Conservation (phyloP, 1,140 invertebrate genomes). For the Augochlora pura region DNA sequence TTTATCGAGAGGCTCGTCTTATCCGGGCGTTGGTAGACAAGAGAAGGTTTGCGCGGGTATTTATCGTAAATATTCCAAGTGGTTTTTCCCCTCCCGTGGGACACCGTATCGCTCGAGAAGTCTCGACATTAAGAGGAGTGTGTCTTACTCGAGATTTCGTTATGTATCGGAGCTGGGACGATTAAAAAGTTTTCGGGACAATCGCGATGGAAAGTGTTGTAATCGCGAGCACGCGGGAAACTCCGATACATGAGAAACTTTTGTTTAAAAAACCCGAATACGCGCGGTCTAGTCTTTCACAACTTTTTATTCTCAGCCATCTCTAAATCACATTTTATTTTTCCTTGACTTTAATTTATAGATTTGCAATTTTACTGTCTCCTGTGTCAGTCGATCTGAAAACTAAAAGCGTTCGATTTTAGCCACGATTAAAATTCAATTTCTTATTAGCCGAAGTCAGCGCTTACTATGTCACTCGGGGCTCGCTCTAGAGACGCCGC, state of each 20-base stretch:
- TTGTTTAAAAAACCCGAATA: no score
- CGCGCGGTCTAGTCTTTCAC: no score
- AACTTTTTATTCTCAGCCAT: no score
- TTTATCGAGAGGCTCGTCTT: constrained; percentile 71
- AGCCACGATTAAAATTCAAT: no score
- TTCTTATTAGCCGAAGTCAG: no score
- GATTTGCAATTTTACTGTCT: no score
- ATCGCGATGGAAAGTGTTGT: constrained; percentile 22
- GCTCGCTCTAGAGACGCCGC: no score
- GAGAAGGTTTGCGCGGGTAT: constrained; percentile 57
- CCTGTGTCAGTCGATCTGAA: no score
- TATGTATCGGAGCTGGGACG: constrained; percentile 47
- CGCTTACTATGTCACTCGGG: neutral
- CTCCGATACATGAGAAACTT: neutral
- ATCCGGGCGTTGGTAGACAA: constrained; percentile 54
- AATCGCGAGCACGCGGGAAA: neutral
- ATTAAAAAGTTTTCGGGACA: constrained; percentile 46
- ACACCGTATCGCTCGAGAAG: constrained; percentile 64
- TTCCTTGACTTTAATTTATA: no score
- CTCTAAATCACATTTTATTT: no score
- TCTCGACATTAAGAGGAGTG: constrained; percentile 55
- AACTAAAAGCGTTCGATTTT: no score
- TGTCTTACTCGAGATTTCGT: constrained; percentile 55
- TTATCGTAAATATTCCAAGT: constrained; percentile 71
- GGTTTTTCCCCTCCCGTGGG: constrained; percentile 62